Base-by-base conservation (phyloP, 2,888 invertebrate species). In the Cheilosia impressa region DNA sequence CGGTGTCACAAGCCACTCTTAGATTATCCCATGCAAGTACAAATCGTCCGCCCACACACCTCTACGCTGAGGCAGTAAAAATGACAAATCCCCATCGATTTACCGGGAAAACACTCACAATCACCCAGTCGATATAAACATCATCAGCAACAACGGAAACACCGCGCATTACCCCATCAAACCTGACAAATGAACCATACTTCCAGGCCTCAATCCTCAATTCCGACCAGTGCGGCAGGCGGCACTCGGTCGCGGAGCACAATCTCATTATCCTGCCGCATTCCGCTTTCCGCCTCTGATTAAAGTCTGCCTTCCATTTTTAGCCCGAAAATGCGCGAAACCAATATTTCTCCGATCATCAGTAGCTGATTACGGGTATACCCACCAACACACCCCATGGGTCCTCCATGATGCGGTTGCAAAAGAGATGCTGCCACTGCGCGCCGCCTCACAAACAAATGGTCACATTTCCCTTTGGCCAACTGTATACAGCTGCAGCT, bases 21-120 rank as follows among this genome's bases (percentile, higher is more conserved):
- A 65, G 79, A 79, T 79, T 58, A 69, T 45, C 53, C 50, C 60
- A 71, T 71, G 65, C 71, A 72, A 57, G 63, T 68, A 58, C 81
- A 85, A 85, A 85, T 85, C 72, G 76, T 81, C 66, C 85, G 72
- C 81, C 85, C 68, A 81, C 85, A 43, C 85, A 22, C 55, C 17
- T 15, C 2, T 57, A 76, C 13, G 13, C 38, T 38, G 38, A 9
- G 19, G 76, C 81, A 55, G 77, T 85, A 72, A 85, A 81, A 81
- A 81, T 85, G 85, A 85, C 85, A 85, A 85, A 85, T 85, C 63
- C 68, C 27, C 62, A 43, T 43, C 76, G 72, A 81, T 85, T 85
- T 68, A 68, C 52, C 45, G 65, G 71, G 24, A 47, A 58, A 80
- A 75, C 75, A 80, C 71, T 66, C 63, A 72, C 71, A 69, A 76